Base-by-base conservation (phyloP, 2,888 invertebrate species). In the Apotomis betuletana region DNA sequence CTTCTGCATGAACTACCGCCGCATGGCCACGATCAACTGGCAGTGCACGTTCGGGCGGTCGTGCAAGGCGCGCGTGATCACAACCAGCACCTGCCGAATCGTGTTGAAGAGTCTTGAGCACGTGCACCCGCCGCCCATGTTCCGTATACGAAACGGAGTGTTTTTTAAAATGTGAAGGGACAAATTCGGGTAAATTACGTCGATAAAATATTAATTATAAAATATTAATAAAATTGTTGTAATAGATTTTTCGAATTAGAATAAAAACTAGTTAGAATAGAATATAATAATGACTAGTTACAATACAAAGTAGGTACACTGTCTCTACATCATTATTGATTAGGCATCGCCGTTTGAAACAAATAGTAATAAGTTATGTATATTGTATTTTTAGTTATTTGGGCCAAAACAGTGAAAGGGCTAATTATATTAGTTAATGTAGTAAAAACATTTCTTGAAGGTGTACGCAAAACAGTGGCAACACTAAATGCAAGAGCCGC, bases 41-140 rank as follows among this genome's bases (percentile, higher is more conserved):
- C 44, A 44, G 5, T 65, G 57, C 36, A 65, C 63, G 13, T 63
- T 65, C n/a, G 57, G 65, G 5, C 57, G 55, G 44, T 27, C 55
- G 57, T 65, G 65, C 57, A 57, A 65, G 57, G 65, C 65, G 6
- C 57, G 55, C 46, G 65, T 65, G 4, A 57, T 13, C 9, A 65
- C 57, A 6, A 46, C 54, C 2, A 55, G 12, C 10, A 4, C 12
- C 3, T 51, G 4, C 38, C 52, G 52, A 10, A 54, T 63, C 13
- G 52, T 63, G 52, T 13, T 41, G n/a, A 13, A 38, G 6, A 13
- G 49, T 38, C 52, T 63, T 4, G 52, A 54, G 0, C 63, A 63
- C 41, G 63, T 13, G 10, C 63, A 63, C 36, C 13, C 52, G 13
- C 63, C 63, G 41, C 63, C 63, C 12, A 5, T 51, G 6, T 63